Conservation (phyloP, 2,888 invertebrate species). For the Yponomeuta sedellus region DNA sequence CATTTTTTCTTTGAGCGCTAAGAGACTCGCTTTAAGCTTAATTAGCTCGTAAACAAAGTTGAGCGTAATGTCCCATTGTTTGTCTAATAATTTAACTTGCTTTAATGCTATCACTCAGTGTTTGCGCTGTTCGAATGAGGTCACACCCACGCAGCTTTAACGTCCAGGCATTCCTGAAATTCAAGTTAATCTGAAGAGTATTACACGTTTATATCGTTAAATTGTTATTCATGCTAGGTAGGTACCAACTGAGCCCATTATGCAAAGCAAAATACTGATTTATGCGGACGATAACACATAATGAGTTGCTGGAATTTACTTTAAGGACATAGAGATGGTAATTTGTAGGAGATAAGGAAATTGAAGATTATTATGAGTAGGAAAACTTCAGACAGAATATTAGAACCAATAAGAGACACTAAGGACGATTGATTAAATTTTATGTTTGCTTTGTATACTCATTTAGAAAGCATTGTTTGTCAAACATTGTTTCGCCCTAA, state of each 20-base stretch:
- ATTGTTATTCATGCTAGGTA: constrained; percentile 42
- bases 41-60: background rate
- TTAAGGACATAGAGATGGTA: constrained; percentile 26
- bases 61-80: background rate
- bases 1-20: background rate
- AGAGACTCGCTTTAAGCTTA: background rate
- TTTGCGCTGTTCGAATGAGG: background rate
- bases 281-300: constrained; percentile 56
- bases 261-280: constrained; percentile 55
- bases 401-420: background rate
- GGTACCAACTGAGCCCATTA: constrained; percentile 39
- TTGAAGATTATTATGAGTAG: background rate
- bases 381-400: background rate
- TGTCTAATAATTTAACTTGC: constrained; percentile 3
- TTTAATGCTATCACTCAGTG: background rate
- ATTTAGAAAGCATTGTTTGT: too few relatives aligned
- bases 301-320: constrained; percentile 46
- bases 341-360: background rate
- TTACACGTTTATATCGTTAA: constrained; percentile 32
- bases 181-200: constrained; percentile 4
- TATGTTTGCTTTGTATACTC: background rate
- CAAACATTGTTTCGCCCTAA: too few relatives aligned
- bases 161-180: background rate
- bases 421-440: background rate
- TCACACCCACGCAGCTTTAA: background rate